A percentile compares a stretch with the other conserved stretches of the same genome.
phyloP scores from a whole-genome alignment of 1,140 invertebrate species.

The Drosophila persimilis region DNA sequence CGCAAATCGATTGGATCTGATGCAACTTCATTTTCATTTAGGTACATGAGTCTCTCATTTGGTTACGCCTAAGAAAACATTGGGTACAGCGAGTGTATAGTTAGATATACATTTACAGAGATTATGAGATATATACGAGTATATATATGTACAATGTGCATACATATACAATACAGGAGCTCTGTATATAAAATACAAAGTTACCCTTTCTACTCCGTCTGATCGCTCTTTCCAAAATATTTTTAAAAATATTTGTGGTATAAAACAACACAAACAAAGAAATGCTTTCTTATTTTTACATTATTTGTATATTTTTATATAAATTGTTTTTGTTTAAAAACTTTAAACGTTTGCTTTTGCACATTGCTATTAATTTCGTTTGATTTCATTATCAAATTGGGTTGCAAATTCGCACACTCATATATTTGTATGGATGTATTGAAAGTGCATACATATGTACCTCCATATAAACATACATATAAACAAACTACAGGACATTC shows the following conservation, averaged over 20 bases:
- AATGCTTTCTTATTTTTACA: slow-evolving; percentile 27
- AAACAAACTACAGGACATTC: slow-evolving; percentile 19
- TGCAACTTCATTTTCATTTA: slow-evolving; percentile 70
- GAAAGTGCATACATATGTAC: no score
- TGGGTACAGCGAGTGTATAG: slow-evolving; percentile 13
- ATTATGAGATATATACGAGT: slow-evolving; percentile 18
- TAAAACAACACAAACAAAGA: slow-evolving; percentile 41
- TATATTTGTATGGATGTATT: no score
- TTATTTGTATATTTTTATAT: slow-evolving; percentile 58
- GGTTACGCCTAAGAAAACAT: slow-evolving; percentile 40
- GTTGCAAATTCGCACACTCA: slow-evolving; percentile 11
- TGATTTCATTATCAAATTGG: slow-evolving; percentile 16
- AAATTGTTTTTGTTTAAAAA: slow-evolving; percentile 47
- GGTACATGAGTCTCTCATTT: slow-evolving; percentile 81
- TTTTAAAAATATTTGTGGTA: slow-evolving; percentile 46
- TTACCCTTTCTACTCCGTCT: slow-evolving; percentile 5
- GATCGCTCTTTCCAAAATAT: slow-evolving; percentile 30
- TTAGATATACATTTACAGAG: slow-evolving; percentile 41
- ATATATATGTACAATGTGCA: slow-evolving; percentile 22
- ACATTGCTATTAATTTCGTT: slow-evolving; percentile 45
- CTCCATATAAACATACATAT: neutral
- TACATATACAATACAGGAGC: slow-evolving; percentile 50
- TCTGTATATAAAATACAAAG: slow-evolving; percentile 22
- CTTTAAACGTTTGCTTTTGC: slow-evolving; percentile 51
- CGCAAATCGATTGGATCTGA: slow-evolving; percentile 43